Evolutionary conservation across 2,888 invertebrate species (phyloP), one percentile per base, ranked within the genome.

Genomic region (Crematogaster levior): DNA sequence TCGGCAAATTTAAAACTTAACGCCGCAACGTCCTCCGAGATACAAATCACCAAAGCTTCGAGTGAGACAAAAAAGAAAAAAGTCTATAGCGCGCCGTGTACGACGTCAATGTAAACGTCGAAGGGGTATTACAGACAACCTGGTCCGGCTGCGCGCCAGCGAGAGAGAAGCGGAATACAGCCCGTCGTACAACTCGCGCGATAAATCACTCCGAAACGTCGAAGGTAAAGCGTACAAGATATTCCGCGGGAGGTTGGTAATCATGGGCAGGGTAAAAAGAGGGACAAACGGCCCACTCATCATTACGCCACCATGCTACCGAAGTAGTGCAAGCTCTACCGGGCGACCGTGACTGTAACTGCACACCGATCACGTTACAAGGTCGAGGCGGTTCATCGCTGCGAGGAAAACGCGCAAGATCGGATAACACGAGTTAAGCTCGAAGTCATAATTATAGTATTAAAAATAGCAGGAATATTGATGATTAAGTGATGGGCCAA

Each of bases 231-330:
- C 58, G 61, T 48, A 30, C 65, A 61, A 58, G 80, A 68, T 80
- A 85, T 77, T 85, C 84, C 63, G 66, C 77, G 65, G 37, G 3
- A 80, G 84, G 87, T 87, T 84, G 73, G 84, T 66, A 82, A 89
- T 87, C 89, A 86, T 73, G 87, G 18, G 74, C 37, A 65, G 72
- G 27, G 81, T 60, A 15, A 37, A 77, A 46, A 43, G 74, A 61
- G 84, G 84, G 85, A 86, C 86, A 89, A 89, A 89, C 89, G 65
- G 82, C 72, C 85, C 84, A 84, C 88, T 84, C 84, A 58, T 88
- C 86, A 85, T 88, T 60, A 81, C 82, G 88, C 89, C 88, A 86
- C 84, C 83, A 84, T 82, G 82, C 87, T 82, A 81, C 87, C 84
- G 75, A 85, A 87, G 85, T 80, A 81, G 87, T 68, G 85, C 84